phyloP scores from a whole-genome alignment of 1,140 invertebrate species.

The Pogonus chalceus region DNA sequence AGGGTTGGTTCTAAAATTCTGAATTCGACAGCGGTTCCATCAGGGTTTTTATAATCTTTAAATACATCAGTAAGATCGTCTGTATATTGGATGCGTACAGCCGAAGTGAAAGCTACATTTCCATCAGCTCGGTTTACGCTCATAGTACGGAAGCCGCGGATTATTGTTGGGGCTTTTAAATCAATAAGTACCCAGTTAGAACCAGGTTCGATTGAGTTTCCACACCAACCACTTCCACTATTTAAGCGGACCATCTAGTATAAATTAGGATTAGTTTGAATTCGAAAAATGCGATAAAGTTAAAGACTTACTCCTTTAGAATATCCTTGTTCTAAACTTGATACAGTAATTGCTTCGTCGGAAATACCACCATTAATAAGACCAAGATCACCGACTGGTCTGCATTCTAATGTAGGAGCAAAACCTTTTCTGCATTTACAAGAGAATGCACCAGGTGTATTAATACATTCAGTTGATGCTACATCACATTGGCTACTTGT shows the following conservation, averaged over 20 bases:
- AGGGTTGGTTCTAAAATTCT: slow-evolving; percentile 75
- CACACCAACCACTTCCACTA: slow-evolving; percentile 81
- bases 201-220: slow-evolving; percentile 69
- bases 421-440: slow-evolving; percentile 84
- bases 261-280: background rate
- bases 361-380: slow-evolving; percentile 81
- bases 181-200: slow-evolving; percentile 84
- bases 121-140: slow-evolving; percentile 68
- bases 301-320: slow-evolving; percentile 58
- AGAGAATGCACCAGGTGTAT: slow-evolving; percentile 81
- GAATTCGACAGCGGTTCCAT: slow-evolving; percentile 88
- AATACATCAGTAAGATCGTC: slow-evolving; percentile 83
- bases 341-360: slow-evolving; percentile 80
- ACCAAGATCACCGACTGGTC: slow-evolving; percentile 79
- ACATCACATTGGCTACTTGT: slow-evolving; percentile 77
- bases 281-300: slow-evolving; percentile 1
- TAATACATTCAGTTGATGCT: slow-evolving; percentile 84
- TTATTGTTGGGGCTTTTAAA: slow-evolving; percentile 79
- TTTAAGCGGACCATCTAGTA: slow-evolving; percentile 65
- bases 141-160: slow-evolving; percentile 82
- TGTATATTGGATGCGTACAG: slow-evolving; percentile 75
- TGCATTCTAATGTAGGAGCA: slow-evolving; percentile 76
- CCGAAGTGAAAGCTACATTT: slow-evolving; percentile 76
- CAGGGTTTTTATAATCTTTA: slow-evolving; percentile 82
- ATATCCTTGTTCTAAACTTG: slow-evolving; percentile 70